Base-by-base conservation (phyloP, 2,113 vertebrate species). In the Phylloscopus trochilus region DNA sequence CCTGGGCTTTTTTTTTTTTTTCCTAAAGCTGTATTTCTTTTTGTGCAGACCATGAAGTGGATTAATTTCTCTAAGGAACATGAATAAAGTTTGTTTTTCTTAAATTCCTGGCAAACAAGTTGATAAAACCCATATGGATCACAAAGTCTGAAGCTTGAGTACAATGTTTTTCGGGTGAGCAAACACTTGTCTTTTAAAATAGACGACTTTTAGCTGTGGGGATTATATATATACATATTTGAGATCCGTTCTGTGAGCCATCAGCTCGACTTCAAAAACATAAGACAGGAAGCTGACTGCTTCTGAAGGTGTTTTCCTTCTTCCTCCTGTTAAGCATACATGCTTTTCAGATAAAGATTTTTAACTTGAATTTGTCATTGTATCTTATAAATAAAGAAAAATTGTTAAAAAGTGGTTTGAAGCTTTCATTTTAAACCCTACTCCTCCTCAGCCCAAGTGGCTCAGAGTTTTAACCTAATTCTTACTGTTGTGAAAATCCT, bases 61-160 rank as follows among this genome's bases (percentile, higher is more conserved):
- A 95, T 93, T 93, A 1, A 60, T 94, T 95, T 94, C 91, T 93
- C 91, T 75, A 78, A 93, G 83, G 86, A 94, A 87, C 89, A 90
- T 41, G 91, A 94, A 95, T 92, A 94, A 94, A 94, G 73, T 97
- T 97, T 97, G 91, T 92, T 96, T 95, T 96, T 92, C 80, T 76
- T 90, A 90, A 89, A 93, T 94, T 96, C 86, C 86, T 97, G 96
- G 95, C 94, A 96, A 94, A 95, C 94, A 95, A 90, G 60, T 81
- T 96, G 94, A 97, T 97, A 91, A 96, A 97, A 93, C 90, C 96
- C 96, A 96, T 94, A 96, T 96, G 96, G 89, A 97, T 94, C 39
- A 67, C 92, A 75, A 93, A 94, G 83, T 67, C 83, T 87, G 52
- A 93, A 89, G 35, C 86, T 78, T 68, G 47, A 92, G 56, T 83